These are phyloP conservation scores for Orussus abietinus DNA, from an alignment of 1,140 invertebrate genomes.

Conservation along the genomic window DNA sequence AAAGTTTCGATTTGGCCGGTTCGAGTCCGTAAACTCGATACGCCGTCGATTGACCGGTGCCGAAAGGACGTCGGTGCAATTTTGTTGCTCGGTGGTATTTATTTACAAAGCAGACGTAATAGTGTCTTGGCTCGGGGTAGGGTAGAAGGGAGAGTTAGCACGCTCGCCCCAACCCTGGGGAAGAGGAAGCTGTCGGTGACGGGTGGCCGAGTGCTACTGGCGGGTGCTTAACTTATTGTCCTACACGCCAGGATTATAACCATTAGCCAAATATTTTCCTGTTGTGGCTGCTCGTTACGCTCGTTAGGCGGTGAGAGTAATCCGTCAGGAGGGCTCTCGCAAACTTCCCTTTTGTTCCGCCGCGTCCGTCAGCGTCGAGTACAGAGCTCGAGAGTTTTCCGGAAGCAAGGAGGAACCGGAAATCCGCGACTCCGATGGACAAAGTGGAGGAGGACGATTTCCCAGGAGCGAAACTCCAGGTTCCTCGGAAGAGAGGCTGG, in stretches of 20 bases:
- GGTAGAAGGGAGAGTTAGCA: constrained; percentile 25
- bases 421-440: too few species aligned
- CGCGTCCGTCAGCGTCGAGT: not conserved
- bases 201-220: constrained; percentile 40
- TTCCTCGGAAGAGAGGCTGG: too few species aligned
- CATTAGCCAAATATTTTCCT: constrained; percentile 45
- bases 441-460: too few species aligned
- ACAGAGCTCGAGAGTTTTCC: constrained; percentile 3
- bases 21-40: too few species aligned
- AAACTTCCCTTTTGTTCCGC: constrained; percentile 29
- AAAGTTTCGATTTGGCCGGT: too few species aligned
- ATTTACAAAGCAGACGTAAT: too few species aligned
- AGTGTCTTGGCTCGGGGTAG: not conserved
- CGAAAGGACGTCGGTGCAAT: too few species aligned
- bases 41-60: too few species aligned
- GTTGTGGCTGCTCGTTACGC: constrained; percentile 38
- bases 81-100: too few species aligned
- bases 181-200: constrained; percentile 34
- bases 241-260: constrained; percentile 40
- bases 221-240: constrained; percentile 46
- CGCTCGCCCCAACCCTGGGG: constrained; percentile 13
- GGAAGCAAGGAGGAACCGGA: too few species aligned
- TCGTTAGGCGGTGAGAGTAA: constrained; percentile 39
- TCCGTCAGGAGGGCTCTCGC: constrained; percentile 23
- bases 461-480: too few species aligned